These are phyloP conservation scores for Lypha dubia DNA, from an alignment of 2,888 invertebrate genomes.

Conservation along the genomic window DNA sequence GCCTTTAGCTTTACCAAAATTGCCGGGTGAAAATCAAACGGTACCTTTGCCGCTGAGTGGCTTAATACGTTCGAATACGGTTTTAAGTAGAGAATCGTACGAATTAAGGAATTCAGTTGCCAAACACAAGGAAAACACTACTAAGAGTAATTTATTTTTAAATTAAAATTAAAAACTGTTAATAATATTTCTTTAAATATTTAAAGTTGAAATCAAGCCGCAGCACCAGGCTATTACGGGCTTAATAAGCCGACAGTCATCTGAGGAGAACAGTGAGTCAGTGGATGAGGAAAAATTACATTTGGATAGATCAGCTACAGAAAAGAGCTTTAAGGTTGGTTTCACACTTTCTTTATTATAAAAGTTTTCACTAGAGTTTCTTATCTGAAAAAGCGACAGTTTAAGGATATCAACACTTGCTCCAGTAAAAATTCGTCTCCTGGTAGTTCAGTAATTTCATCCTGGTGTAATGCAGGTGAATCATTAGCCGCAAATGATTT, in stretches of 20 bases:
- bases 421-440: conserved; percentile 80
- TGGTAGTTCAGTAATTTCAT: conserved; percentile 80
- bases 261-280: conserved; percentile 83
- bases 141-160: not conserved
- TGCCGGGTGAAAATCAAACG: conserved; percentile 81
- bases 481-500: conserved; percentile 86
- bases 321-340: conserved; percentile 82
- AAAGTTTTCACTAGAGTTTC: not conserved
- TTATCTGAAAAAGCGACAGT: conserved; percentile 62
- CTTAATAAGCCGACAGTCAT: conserved; percentile 72
- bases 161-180: not conserved
- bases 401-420: conserved; percentile 76
- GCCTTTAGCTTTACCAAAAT: conserved; percentile 81
- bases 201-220: conserved; percentile 38
- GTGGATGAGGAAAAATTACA: conserved; percentile 88
- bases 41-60: conserved; percentile 81
- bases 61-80: conserved; percentile 82
- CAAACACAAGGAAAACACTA: conserved; percentile 51
- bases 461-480: conserved; percentile 85
- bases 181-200: not conserved
- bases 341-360: not conserved
- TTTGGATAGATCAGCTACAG: conserved; percentile 86
- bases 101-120: conserved; percentile 74
- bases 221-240: conserved; percentile 24
- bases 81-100: conserved; percentile 80